Base-by-base conservation (phyloP, 2,113 vertebrate species). In the Dromaius novaehollandiae region DNA sequence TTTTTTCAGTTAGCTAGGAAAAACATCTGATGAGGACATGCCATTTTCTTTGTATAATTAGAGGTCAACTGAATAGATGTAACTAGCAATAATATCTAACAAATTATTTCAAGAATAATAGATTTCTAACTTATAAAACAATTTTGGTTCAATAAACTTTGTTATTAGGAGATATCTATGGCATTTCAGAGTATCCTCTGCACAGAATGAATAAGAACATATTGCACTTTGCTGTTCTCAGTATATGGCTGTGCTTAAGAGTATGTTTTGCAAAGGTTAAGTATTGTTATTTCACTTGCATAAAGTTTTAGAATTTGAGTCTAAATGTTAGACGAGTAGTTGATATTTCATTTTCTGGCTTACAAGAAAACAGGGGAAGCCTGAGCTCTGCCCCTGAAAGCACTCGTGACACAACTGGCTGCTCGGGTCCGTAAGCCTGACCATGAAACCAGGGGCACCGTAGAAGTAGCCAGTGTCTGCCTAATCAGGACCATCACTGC, bases 361-460 rank as follows among this genome's bases (percentile, higher is more conserved):
- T 61, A 61, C 30, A 53, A 63, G 56, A 69, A 5, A 46, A 15
- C 14, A 46, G 44, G 6, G 44, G 4, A 75, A 75, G 55, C 6
- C 9, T 44, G 48, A 75, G 7, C 8, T 69, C 46, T 78, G 9
- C 10, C 38, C 18, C 20, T 48, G 28, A 1, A 13, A 7, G 6
- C 1, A 0, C 8, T 48, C 11, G 4, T 18, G 24, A 32, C 6
- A 40, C 25, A 82, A 40, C 46, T 1, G 1, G 6, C 7, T 32
- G 24, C 21, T 61, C 13, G 38, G 6, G 16, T 44, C 66, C 13
- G 36, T 78, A n/a, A 63, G 7, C 8, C 28, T 32, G 7, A 74
- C 13, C 5, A 22, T 32, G 5, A 34, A 0, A 1, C 9, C 1
- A 1, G 8, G 17, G 13, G 3, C 0, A 0, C 32, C 21, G 8